Base-by-base conservation (phyloP, 2,888 invertebrate species). In the Eulithis testata region DNA sequence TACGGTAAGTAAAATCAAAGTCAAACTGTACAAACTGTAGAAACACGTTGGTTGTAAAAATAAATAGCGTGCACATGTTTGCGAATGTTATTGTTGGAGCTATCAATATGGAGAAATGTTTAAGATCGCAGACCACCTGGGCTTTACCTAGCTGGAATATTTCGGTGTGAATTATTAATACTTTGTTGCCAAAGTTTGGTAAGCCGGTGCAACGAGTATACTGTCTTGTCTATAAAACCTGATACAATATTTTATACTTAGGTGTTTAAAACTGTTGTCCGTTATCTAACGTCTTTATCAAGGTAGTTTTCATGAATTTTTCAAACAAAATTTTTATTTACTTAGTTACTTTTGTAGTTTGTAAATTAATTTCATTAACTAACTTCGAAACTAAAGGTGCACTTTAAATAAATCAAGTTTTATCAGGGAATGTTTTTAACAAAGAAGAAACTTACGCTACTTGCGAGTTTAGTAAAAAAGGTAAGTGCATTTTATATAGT, bases 11-110 rank as follows among this genome's bases (percentile, higher is more conserved):
- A 53, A 62, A 71, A 69, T 63, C 63, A 68, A 57, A 58, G 53
- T 56, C 21, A 21, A 57, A 66, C 49, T 63, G 52, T 50, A 58
- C 55, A 63, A 65, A 54, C 58, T 49, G 49, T 62, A 52, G 64
- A 57, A 67, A 67, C 69, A 69, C 66, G 69, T 70, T 69, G 71
- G 65, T 51, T 62, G 52, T 72, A 69, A 72, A 70, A 72, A 72
- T 72, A 72, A 66, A 73, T 63, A 69, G 70, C 57, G 14, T 44
- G 55, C 69, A 64, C 68, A 69, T 63, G 69, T 70, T 70, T 54
- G 64, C 69, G 21, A 72, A 70, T 72, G 70, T 72, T 73, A 72
- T 72, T 73, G 73, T 73, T 70, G 65, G 63, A 55, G 66, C 69
- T 68, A 72, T 73, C 72, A 69, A 63, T 57, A 67, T 58, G 63